A percentile compares a stretch with the other conserved stretches of the same genome.
These are phyloP conservation scores for Sorex maritimensis DNA, from an alignment of 2,797 vertebrate species.

Conservation along the genomic window DNA sequence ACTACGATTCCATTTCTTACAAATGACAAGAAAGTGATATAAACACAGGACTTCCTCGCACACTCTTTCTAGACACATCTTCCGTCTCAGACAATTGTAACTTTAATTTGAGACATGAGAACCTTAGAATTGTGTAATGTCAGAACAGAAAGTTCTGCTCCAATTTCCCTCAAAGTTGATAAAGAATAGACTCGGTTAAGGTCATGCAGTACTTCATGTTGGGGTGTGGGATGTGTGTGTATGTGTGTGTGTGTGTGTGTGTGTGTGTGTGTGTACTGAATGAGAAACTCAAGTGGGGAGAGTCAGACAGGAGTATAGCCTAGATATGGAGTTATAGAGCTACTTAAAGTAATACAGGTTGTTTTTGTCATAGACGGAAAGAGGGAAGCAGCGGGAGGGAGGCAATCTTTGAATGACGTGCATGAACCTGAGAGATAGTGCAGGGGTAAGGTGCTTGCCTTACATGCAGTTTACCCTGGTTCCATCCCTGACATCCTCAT, in stretches of 20 bases:
- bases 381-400: neutral
- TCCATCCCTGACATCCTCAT: too few relatives aligned
- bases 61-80: neutral
- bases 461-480: too few relatives aligned
- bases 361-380: neutral
- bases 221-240: neutral
- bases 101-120: slow-evolving; percentile 35
- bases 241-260: neutral
- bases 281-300: fast-evolving
- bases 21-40: neutral
- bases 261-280: neutral
- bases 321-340: neutral
- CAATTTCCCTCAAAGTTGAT: neutral
- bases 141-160: neutral
- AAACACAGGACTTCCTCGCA: neutral
- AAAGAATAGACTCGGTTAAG: neutral
- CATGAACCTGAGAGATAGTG: neutral
- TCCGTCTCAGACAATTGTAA: neutral
- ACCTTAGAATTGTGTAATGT: slow-evolving; percentile 15
- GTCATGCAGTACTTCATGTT: neutral
- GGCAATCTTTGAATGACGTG: neutral
- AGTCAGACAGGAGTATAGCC: neutral
- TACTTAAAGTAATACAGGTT: neutral
- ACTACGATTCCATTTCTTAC: neutral
- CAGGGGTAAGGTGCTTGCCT: too few relatives aligned